Evolutionary conservation across 2,797 vertebrate species (phyloP).

Genomic region (Amblyopsis hoosieri): DNA sequence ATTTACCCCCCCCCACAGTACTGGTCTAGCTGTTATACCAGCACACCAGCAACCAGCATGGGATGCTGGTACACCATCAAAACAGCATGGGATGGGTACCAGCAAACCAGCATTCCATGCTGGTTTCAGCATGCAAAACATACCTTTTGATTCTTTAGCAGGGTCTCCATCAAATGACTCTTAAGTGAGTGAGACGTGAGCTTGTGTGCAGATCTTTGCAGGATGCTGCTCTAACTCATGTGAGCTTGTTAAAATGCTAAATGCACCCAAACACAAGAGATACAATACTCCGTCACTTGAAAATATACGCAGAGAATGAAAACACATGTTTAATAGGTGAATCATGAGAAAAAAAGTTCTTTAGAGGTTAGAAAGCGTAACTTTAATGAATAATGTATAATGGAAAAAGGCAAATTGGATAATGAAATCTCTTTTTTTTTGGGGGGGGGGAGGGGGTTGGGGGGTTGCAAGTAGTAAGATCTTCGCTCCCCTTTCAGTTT

Average conservation of each 20-base stretch:
- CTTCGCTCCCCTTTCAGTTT: slow-evolving; percentile 54
- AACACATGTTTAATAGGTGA: slow-evolving; percentile 57
- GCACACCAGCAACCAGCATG: no score
- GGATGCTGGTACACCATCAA: no score
- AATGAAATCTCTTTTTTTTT: slow-evolving; percentile 60
- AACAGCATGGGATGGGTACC: no score
- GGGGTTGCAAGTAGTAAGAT: slow-evolving; percentile 24
- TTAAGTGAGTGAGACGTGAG: background rate
- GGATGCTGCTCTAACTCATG: slow-evolving; percentile 51
- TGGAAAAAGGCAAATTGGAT: slow-evolving; percentile 58
- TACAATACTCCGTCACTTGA: slow-evolving; percentile 84
- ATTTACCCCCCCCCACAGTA: slow-evolving; percentile 17
- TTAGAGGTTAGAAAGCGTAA: slow-evolving; percentile 66
- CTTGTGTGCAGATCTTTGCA: slow-evolving; percentile 58
- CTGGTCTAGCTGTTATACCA: no score
- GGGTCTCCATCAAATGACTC: no score
- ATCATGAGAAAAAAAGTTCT: slow-evolving; percentile 59
- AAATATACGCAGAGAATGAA: slow-evolving; percentile 51
- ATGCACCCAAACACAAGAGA: slow-evolving; percentile 80
- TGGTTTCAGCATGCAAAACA: no score
- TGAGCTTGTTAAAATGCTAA: slow-evolving; percentile 69
- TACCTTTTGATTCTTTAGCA: no score
- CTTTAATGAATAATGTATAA: slow-evolving; percentile 59
- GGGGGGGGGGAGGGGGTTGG: no score
- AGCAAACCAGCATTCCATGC: no score